These are phyloP conservation scores for Akabosia matsudoensis DNA, from an alignment of 1,140 invertebrate genomes.

Conservation along the genomic window DNA sequence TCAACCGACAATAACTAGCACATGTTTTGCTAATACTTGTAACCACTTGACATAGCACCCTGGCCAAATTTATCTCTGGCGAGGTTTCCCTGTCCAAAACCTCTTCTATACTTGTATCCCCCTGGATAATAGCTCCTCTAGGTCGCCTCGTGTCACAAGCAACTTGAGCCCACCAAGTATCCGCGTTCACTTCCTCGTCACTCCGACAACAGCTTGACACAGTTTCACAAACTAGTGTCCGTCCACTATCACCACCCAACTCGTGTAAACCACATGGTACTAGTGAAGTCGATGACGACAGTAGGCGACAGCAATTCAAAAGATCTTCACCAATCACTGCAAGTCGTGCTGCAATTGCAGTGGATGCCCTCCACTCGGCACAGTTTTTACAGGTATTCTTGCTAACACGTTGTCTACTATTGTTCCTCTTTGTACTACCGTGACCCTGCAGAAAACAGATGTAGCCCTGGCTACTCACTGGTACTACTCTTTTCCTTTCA, in stretches of 20 bases:
- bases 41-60: no score
- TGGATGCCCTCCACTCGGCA: no score
- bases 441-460: constrained; percentile 1
- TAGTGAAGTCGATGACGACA: not conserved
- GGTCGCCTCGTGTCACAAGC: no score
- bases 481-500: not conserved
- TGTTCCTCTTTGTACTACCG: not conserved
- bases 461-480: not conserved
- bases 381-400: not conserved
- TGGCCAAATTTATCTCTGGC: no score
- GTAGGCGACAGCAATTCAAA: not conserved
- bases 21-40: no score
- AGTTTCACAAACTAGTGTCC: not conserved
- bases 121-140: no score
- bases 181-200: no score
- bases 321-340: not conserved
- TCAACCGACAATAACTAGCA: no score
- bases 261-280: not conserved
- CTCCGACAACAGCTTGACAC: not conserved
- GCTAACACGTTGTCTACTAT: not conserved
- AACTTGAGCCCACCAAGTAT: no score
- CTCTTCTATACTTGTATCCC: no score
- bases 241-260: not conserved
- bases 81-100: no score
- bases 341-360: not conserved